Evolutionary conservation across 2,888 invertebrate genomes (phyloP), one percentile per base, ranked within the genome.

Genomic region (Nomada fucata): DNA sequence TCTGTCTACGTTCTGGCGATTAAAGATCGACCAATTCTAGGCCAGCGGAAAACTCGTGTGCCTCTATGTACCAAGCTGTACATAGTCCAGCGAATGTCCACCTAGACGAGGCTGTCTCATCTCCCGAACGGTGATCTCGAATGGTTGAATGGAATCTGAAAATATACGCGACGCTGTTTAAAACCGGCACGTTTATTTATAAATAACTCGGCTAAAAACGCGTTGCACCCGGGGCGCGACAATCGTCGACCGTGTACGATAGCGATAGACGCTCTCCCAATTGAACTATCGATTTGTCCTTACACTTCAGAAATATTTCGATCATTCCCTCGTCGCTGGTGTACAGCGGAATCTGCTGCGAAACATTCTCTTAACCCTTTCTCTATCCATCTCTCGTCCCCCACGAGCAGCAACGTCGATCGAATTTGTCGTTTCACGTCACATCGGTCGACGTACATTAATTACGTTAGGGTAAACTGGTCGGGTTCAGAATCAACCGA

Each of bases 381-480:
- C 47, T 42, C 20, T 55, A 13, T 18, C 47, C 29, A 0, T 29
- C 59, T 55, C 23, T 23, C 26, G 26, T 52, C 42, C 9, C 52
- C 60, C 53, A 44, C 55, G 79, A 76, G 69, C 73, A 83, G 55
- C 57, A 57, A 63, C 57, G 70, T 57, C 71, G 65, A 79, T 81
- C 85, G 77, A 85, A 84, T 84, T 82, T 84, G 83, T 86, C 85
- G 85, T 86, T 88, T 78, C 53, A 59, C 71, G 77, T 84, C 87
- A 72, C 65, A 65, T 64, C 61, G 63, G 73, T 52, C 76, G 76
- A 63, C 65, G 83, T 77, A 76, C 82, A 73, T 83, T 83, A 83
- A 83, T 83, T 83, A 82, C 83, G 83, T 83, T 83, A 77, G 83
- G 83, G 75, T 83, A 77, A 82, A 82, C 83, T 83, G 72, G 76